Evolutionary conservation across 2,888 invertebrate species (phyloP).

Genomic region (Priapulus caudatus): DNA sequence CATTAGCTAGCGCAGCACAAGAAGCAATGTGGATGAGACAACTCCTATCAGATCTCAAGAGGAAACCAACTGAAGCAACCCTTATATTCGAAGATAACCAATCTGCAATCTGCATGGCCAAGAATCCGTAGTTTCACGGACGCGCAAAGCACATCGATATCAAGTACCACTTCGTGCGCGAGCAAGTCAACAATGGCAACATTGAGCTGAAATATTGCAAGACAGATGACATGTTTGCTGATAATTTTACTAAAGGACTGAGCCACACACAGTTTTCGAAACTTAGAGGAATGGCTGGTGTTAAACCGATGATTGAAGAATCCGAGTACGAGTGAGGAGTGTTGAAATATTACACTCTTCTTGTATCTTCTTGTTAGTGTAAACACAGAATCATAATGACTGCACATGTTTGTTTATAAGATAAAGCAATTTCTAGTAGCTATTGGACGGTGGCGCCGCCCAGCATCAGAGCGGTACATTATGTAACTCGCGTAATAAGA

Average conservation of each 20-base stretch:
- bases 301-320: too few relatives aligned
- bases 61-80: background rate
- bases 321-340: too few relatives aligned
- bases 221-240: conserved; percentile 10
- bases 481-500: too few relatives aligned
- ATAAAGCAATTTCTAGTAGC: too few relatives aligned
- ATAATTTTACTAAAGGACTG: conserved; percentile 10
- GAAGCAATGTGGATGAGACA: conserved; percentile 19
- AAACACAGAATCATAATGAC: too few relatives aligned
- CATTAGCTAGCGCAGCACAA: conserved; percentile 16
- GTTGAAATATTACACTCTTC: too few relatives aligned
- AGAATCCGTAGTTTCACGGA: conserved; percentile 11
- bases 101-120: conserved; percentile 14
- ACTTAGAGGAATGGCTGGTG: too few relatives aligned
- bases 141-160: conserved; percentile 18
- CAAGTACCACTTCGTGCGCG: conserved; percentile 16
- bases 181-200: background rate
- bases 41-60: conserved; percentile 13
- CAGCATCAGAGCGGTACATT: too few relatives aligned
- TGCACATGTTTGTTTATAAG: too few relatives aligned
- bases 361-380: too few relatives aligned
- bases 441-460: too few relatives aligned
- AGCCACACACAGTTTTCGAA: too few relatives aligned
- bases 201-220: conserved; percentile 5
- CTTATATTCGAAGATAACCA: conserved; percentile 17